Evolutionary conservation across 1,140 invertebrate genomes (phyloP), one percentile per base, ranked within the genome.

Genomic region (Prorops nasuta): DNA sequence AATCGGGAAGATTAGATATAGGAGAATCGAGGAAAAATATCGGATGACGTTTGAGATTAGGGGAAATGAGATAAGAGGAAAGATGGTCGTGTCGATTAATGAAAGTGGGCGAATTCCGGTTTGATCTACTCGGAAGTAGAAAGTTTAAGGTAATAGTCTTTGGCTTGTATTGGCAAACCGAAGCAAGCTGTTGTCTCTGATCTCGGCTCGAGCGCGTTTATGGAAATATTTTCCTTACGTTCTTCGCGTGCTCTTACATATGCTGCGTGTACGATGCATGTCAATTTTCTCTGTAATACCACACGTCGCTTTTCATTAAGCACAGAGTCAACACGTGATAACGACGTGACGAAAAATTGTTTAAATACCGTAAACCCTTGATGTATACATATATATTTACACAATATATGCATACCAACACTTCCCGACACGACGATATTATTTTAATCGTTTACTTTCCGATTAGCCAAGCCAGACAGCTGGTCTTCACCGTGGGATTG

Each of bases 261-360:
- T 10, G 32, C 57, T 40, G 57, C 57, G 46, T 61, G 57, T 32
- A 40, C 40, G 54, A 24, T 47, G 39, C 58, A 49, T 60, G 59
- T 54, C 58, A 54, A 45, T 61, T 56, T 60, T 47, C 24, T 41
- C 39, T 24, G n/a, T n/a, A n/a, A n/a, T n/a, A n/a, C 12, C 10
- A 32, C 32, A 34, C 46, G 40, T 28, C 37, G 31, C 28, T 28
- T 35, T 37, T 49, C 36, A 51, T 55, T 50, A 28, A 58, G 43
- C 45, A 52, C 54, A 54, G 17, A 24, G 1, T 10, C 20, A 15
- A 4, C 59, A 60, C 59, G 59, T 56, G 43, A 44, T 46, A 28
- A 42, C 39, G 42, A 53, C 57, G 53, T 61, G 59, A 53, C 4
- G 24, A 28, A 10, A 28, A 28, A 28, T 28, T 6, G 24, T 28